phyloP scores from a whole-genome alignment of 1,140 invertebrate genomes.

The Lepidurus arcticus region DNA sequence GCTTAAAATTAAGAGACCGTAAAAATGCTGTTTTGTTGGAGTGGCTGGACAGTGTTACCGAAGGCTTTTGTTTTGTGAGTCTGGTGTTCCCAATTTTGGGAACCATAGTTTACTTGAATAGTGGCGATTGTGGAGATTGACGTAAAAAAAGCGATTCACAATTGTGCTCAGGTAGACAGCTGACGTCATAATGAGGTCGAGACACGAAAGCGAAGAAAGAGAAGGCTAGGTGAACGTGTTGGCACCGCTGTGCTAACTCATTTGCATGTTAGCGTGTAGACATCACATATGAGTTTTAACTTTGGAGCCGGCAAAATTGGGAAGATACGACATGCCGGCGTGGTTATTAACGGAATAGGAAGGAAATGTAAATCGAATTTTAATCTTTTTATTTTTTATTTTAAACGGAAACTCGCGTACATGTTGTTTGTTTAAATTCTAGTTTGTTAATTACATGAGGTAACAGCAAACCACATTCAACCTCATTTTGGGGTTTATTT shows the following conservation, averaged over 20 bases:
- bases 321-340: neutral
- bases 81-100: too few species aligned
- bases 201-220: neutral
- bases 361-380: neutral
- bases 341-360: neutral
- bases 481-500: neutral
- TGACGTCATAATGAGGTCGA: slow-evolving; percentile 14
- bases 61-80: too few species aligned
- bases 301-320: neutral
- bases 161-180: neutral
- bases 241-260: neutral
- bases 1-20: too few species aligned
- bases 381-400: neutral
- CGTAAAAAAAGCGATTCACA: too few species aligned
- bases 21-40: too few species aligned
- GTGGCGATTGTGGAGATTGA: too few species aligned
- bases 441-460: too few species aligned
- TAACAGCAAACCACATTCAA: too few species aligned
- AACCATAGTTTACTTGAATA: too few species aligned
- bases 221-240: neutral
- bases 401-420: neutral
- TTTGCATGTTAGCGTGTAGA: slow-evolving; percentile 9
- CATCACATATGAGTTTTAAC: neutral
- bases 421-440: neutral
- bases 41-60: too few species aligned